phyloP scores from a whole-genome alignment of 2,113 vertebrate genomes.

The Dryoscopus gambensis region DNA sequence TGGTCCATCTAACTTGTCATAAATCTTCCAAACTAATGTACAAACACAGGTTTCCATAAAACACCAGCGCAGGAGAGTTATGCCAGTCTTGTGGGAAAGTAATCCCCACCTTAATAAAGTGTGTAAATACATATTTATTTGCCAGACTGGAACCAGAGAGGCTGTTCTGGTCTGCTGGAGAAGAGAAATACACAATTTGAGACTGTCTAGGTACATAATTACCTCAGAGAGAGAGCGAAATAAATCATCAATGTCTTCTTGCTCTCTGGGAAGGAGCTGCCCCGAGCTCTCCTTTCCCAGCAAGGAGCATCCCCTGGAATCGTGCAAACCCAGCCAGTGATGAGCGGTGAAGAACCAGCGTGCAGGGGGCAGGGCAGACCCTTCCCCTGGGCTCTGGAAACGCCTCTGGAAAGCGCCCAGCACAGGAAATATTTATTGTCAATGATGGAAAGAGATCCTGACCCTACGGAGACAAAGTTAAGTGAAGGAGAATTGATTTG shows the following conservation, averaged over 20 bases:
- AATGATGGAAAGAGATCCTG: fast-evolving
- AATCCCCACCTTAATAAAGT: conserved; percentile 53
- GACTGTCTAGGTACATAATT: conserved; percentile 57
- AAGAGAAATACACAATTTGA: conserved; percentile 30
- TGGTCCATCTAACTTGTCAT: neutral
- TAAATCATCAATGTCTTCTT: conserved; percentile 32
- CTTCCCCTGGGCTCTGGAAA: neutral
- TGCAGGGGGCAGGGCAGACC: neutral
- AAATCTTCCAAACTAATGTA: neutral
- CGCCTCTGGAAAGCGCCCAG: neutral
- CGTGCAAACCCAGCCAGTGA: fast-evolving
- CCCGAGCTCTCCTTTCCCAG: neutral
- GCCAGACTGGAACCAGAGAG: conserved; percentile 37
- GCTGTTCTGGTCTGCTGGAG: conserved; percentile 35
- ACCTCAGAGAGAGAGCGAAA: conserved; percentile 1
- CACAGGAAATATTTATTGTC: neutral
- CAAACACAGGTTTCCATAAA: neutral
- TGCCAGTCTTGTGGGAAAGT: conserved; percentile 13
- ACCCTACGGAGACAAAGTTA: neutral
- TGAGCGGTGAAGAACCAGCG: neutral
- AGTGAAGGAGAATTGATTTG: conserved; percentile 3
- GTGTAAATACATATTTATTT: conserved; percentile 65
- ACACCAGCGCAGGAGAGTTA: conserved; percentile 4
- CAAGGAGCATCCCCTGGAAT: neutral
- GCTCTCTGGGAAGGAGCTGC: neutral